Conservation (phyloP, 2,797 vertebrate genomes). For the Sebastes cheni region DNA sequence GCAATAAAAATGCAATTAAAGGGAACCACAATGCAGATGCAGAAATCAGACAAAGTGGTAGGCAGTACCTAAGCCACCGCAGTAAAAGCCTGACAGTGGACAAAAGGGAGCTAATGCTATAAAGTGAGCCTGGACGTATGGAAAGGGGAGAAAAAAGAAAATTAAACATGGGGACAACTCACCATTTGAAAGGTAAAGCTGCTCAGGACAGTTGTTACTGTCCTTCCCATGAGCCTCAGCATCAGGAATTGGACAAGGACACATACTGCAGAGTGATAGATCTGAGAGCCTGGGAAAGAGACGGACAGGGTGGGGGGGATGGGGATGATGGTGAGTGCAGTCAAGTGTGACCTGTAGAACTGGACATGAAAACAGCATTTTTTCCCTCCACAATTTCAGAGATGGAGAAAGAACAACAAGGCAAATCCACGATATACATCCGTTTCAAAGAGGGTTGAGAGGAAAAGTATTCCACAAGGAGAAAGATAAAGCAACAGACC, state of each 20-base stretch:
- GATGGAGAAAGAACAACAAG: constrained; percentile 6
- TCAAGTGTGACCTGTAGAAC: constrained; percentile 45
- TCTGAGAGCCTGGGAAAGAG: constrained; percentile 85
- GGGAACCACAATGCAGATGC: neutral
- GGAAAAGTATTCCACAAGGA: constrained; percentile 22
- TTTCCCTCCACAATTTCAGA: constrained; percentile 24
- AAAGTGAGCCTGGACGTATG: neutral
- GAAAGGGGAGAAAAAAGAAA: neutral
- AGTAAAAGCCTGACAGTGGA: constrained; percentile 5
- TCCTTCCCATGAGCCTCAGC: constrained; percentile 97
- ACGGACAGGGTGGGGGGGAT: constrained; percentile 9
- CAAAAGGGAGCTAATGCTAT: neutral
- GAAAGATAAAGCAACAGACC: constrained; percentile 76
- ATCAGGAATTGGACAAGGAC: constrained; percentile 94
- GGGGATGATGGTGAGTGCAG: constrained; percentile 39
- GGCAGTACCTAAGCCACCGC: constrained; percentile 4
- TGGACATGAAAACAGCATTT: constrained; percentile 36
- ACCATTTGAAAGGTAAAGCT: constrained; percentile 97
- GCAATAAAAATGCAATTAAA: neutral
- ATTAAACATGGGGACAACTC: constrained; percentile 54
- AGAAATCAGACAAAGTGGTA: neutral
- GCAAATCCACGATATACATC: constrained; percentile 18
- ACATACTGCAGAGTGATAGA: constrained; percentile 92
- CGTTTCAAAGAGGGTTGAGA: neutral
- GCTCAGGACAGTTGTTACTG: constrained; percentile 88